Evolutionary conservation across 2,113 vertebrate genomes (phyloP).

Genomic region (Gymnarchus niloticus): DNA sequence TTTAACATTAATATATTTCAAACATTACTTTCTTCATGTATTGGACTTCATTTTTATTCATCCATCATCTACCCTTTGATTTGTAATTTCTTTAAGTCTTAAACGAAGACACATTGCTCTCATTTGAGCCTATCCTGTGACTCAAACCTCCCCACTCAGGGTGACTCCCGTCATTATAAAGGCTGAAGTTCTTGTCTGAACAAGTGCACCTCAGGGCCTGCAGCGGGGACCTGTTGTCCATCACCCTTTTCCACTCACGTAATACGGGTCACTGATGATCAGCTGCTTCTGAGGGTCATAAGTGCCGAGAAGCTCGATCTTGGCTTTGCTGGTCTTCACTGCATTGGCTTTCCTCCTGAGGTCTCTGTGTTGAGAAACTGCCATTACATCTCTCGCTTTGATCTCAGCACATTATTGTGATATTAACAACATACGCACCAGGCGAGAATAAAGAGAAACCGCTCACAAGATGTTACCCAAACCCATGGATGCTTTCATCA

Average conservation of each 20-base stretch:
- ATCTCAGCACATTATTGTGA: no score
- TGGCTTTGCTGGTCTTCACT: constrained; percentile 69
- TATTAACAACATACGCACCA: background rate
- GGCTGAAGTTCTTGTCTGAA: constrained; percentile 12
- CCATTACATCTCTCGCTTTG: background rate
- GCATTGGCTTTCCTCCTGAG: constrained; percentile 73
- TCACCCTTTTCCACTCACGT: constrained; percentile 81
- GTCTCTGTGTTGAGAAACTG: constrained; percentile 67
- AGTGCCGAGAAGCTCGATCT: constrained; percentile 77
- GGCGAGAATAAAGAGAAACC: background rate
- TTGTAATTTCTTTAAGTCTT: background rate
- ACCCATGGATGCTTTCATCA: background rate
- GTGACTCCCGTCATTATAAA: constrained; percentile 24
- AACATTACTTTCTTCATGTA: background rate
- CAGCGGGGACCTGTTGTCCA: background rate
- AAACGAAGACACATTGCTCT: background rate
- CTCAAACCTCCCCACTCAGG: background rate
- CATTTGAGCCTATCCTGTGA: background rate
- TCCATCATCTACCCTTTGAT: constrained; percentile 10
- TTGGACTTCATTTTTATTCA: background rate
- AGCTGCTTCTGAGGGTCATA: constrained; percentile 79
- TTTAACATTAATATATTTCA: background rate
- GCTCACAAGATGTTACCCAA: background rate
- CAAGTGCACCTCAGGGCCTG: background rate
- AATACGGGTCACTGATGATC: constrained; percentile 82